Percentiles rank a stretch among this genome's conserved stretches.
These are phyloP conservation scores for Laticauda colubrina DNA, from an alignment of 2,113 vertebrate species.

Conservation along the genomic window DNA sequence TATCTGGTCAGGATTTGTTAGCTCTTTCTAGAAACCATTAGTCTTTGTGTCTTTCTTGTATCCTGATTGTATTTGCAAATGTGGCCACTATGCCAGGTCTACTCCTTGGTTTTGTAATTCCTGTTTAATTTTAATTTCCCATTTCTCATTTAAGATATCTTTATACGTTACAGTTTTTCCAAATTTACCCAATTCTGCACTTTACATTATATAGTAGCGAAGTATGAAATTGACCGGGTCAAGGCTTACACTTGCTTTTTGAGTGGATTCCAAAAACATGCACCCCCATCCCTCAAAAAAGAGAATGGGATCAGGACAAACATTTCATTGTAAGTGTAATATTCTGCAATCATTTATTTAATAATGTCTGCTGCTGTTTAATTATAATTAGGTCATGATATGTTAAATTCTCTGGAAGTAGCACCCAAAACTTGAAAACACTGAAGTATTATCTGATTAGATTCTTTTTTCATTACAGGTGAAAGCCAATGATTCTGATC, in stretches of 20 bases:
- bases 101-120: not conserved
- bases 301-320: not conserved
- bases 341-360: not conserved
- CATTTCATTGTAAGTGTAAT: not conserved
- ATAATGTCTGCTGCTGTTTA: not conserved
- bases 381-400: not conserved
- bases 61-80: no score
- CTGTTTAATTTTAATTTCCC: no score
- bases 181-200: not conserved
- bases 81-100: no score
- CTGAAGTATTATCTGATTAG: not conserved
- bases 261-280: not conserved
- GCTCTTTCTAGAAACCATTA: no score
- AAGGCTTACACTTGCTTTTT: not conserved
- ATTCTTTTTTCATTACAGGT: conserved; percentile 70
- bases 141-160: no score
- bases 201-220: not conserved
- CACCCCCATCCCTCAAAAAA: not conserved
- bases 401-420: not conserved
- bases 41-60: no score
- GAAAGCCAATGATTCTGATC: conserved; percentile 90
- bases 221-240: not conserved
- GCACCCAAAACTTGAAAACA: not conserved
- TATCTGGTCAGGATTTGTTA: no score
- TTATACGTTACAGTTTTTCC: no score